Evolutionary conservation across 2,888 invertebrate genomes (phyloP).

Genomic region (Digitonthophagus gazella): DNA sequence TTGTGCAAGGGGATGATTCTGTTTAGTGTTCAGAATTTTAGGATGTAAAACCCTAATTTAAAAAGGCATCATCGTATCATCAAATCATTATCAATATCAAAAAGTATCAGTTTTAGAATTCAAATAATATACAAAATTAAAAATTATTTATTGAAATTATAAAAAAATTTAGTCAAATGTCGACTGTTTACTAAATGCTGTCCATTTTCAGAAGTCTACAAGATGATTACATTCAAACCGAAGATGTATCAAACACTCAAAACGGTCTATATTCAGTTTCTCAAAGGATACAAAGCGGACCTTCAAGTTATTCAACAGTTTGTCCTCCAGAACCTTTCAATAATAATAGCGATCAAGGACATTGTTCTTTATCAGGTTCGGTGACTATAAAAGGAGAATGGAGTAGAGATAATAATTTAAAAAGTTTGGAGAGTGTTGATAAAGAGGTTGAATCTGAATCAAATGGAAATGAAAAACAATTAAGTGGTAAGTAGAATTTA

Average conservation of each 20-base stretch:
- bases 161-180: no score
- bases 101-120: neutral
- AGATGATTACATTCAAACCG: constrained; percentile 43
- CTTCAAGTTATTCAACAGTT: constrained; percentile 42
- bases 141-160: neutral
- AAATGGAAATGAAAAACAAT: constrained; percentile 40
- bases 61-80: no score
- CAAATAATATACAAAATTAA: neutral
- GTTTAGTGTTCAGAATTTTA: no score
- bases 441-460: constrained; percentile 40
- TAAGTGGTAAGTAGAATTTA: constrained; percentile 35
- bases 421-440: constrained; percentile 37
- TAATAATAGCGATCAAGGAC: constrained; percentile 31
- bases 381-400: constrained; percentile 38
- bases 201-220: constrained; percentile 34
- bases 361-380: constrained; percentile 16
- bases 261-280: constrained; percentile 58
- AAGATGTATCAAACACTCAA: constrained; percentile 41
- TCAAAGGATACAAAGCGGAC: constrained; percentile 57
- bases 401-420: constrained; percentile 37
- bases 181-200: neutral
- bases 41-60: no score
- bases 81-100: no score
- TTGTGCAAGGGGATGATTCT: no score
- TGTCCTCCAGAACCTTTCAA: constrained; percentile 38